phyloP scores from a whole-genome alignment of 2,797 vertebrate genomes.

The Sebastes iracundus region DNA sequence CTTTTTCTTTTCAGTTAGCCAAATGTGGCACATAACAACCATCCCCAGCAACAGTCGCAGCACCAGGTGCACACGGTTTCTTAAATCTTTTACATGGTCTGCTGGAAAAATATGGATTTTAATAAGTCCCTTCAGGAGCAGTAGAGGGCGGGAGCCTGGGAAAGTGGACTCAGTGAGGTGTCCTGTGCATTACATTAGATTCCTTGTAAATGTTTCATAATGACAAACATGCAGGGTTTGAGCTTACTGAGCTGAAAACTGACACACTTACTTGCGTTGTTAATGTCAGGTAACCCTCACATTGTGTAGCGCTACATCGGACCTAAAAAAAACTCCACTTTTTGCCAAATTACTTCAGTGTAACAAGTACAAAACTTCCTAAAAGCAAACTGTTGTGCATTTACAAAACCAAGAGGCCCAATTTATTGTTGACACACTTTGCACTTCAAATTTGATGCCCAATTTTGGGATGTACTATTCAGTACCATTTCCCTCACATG shows the following conservation, averaged over 20 bases:
- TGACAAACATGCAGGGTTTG: slow-evolving; percentile 38
- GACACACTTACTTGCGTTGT: slow-evolving; percentile 14
- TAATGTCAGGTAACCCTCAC: background rate
- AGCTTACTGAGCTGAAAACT: slow-evolving; percentile 1
- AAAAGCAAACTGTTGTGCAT: background rate
- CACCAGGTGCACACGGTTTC: slow-evolving; percentile 75
- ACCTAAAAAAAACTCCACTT: background rate
- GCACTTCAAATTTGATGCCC: slow-evolving; percentile 61
- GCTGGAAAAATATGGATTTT: slow-evolving; percentile 81
- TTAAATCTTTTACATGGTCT: slow-evolving; percentile 75
- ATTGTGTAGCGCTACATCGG: background rate
- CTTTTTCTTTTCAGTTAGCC: slow-evolving; percentile 25
- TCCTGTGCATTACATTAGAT: slow-evolving; percentile 63
- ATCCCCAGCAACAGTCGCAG: slow-evolving; percentile 54
- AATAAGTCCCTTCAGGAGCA: slow-evolving; percentile 82
- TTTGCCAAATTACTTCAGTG: background rate
- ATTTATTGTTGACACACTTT: slow-evolving; percentile 53
- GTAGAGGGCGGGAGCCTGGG: slow-evolving; percentile 64
- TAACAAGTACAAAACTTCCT: slow-evolving; percentile 7
- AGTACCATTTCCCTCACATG: slow-evolving; percentile 76
- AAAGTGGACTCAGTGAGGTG: slow-evolving; percentile 50
- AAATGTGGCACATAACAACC: slow-evolving; percentile 51
- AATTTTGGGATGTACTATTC: slow-evolving; percentile 73
- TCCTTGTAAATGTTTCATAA: slow-evolving; percentile 57
- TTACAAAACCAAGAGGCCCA: slow-evolving; percentile 18